A percentile compares a stretch with the other conserved stretches of the same genome.
phyloP scores from a whole-genome alignment of 2,797 vertebrate species.

The Tenualosa ilisha region DNA sequence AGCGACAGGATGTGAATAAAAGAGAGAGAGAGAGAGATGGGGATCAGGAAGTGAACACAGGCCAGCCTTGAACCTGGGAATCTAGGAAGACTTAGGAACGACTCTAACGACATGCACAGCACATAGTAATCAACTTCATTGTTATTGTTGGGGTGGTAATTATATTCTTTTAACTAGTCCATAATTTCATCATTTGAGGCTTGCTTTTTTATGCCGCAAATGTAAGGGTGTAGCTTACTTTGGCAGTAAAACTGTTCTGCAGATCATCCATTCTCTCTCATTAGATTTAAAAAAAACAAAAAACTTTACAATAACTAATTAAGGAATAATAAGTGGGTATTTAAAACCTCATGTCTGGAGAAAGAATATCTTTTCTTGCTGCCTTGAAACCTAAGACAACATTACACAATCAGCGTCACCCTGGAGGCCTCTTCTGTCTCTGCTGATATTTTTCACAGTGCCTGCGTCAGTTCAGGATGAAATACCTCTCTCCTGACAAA shows the following conservation, averaged over 20 bases:
- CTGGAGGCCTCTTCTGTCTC: background rate
- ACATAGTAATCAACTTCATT: no score
- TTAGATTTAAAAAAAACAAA: background rate
- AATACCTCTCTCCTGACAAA: conserved; percentile 17
- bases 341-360: background rate
- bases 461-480: background rate
- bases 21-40: no score
- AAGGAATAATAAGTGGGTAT: background rate
- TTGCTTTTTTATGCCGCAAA: background rate
- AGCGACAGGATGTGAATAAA: no score
- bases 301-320: background rate
- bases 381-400: background rate
- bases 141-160: no score
- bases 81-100: no score
- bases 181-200: no score
- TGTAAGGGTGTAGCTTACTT: background rate
- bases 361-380: background rate
- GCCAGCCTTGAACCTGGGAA: no score
- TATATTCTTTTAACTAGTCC: no score
- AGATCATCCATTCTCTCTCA: background rate
- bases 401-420: conserved; percentile 13
- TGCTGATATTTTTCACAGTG: background rate
- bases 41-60: no score
- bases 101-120: no score
- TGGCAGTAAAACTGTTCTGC: background rate